phyloP scores from a whole-genome alignment of 2,797 vertebrate species.

The Limosa lapponica region DNA sequence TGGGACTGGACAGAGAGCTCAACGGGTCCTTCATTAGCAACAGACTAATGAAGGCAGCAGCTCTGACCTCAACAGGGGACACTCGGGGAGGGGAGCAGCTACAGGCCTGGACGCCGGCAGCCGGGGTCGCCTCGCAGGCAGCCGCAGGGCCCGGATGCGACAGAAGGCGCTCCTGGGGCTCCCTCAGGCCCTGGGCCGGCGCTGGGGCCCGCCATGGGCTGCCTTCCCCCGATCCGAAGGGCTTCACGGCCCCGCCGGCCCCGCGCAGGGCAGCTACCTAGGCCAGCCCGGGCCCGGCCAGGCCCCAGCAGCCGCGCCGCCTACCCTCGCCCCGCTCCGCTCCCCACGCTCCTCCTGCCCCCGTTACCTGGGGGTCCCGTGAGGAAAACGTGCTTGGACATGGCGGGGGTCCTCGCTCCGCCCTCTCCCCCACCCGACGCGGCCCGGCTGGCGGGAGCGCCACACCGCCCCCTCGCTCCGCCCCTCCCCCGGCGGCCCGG shows the following conservation, averaged over 20 bases:
- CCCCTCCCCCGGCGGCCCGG: not conserved
- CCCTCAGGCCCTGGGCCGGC: fast-evolving
- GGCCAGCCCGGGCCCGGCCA: not conserved
- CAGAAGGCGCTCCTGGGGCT: not conserved
- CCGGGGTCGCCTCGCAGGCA: not conserved
- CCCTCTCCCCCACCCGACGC: fast-evolving
- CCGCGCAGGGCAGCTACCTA: not conserved
- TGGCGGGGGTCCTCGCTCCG: not conserved
- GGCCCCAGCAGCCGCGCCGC: fast-evolving
- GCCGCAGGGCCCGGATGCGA: not conserved
- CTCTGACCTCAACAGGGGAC: not conserved
- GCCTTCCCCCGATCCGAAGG: fast-evolving
- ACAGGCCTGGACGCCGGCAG: not conserved
- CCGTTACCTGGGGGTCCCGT: constrained; percentile 61
- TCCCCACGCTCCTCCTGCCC: not conserved
- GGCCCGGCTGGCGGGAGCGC: not conserved
- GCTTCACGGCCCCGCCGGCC: no score
- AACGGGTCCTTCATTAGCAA: fast-evolving
- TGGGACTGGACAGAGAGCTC: fast-evolving
- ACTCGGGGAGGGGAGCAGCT: fast-evolving
- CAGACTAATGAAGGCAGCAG: not conserved
- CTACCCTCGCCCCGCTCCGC: fast-evolving
- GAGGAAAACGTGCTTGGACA: constrained; percentile 62
- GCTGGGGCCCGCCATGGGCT: no score
- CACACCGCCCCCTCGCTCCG: not conserved